Base-by-base conservation (phyloP, 1,140 invertebrate species). In the Lepidurus packardi region DNA sequence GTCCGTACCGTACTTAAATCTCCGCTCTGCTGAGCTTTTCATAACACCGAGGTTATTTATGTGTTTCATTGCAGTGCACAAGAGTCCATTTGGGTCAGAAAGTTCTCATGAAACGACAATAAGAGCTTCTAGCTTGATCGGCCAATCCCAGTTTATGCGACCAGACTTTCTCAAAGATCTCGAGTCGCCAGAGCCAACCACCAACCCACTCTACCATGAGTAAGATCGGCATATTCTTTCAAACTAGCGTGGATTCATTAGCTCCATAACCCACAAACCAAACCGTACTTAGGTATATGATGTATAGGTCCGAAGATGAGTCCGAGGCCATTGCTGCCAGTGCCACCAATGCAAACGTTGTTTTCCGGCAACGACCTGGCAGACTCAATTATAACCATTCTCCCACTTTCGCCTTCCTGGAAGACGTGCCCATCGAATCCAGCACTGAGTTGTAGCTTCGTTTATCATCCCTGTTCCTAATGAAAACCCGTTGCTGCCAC, bases 61-160 rank as follows among this genome's bases (percentile, higher is more conserved):
- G 16, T 47, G 45, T 47, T 47, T 47, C 10, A 16, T 47, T 10
- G 45, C 45, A 65, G 53, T 65, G 53, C 53, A 65, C 53, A 65
- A 65, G 53, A 65, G 53, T 65, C 53, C 53, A 65, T 65, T 65
- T 65, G 53, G 53, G 13, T 65, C 53, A 21, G 53, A 65, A 65
- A 65, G 53, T 65, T 65, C 53, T 16, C 53, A 65, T n/a, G 53
- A 65, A 65, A 65, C 53, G 53, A 65, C 53, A 7, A 4, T 65
- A 65, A 65, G 53, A 21, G 21, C 53, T 7, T 65, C 53, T 7
- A 65, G 53, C 21, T 65, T 65, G 53, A 65, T 65, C 21, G 53
- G 53, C 16, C 53, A 65, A 21, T 65, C 53, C 16, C 53, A 65
- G 53, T 65, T 65, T 65, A 21, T 65, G 16, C 16, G 53, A 7